Evolutionary conservation across 2,113 vertebrate genomes (phyloP), one percentile per base, ranked within the genome.

Genomic region (Guaruba guarouba): DNA sequence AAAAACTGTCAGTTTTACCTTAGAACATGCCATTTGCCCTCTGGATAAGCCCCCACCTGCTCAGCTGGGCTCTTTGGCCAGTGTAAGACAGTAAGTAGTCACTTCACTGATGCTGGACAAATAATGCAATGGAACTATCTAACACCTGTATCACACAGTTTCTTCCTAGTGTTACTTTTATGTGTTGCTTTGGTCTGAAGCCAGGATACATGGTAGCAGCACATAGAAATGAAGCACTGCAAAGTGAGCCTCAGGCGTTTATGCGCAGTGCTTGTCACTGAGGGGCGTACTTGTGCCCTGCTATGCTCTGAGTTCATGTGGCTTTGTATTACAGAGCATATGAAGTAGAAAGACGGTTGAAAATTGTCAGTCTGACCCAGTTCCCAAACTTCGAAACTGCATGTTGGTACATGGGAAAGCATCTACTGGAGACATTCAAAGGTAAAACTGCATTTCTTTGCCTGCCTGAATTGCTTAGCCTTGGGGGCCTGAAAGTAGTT

Each of bases 301-400:
- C 64, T 35, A 3, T 73, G 81, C 74, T 93, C 64, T 95, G 35
- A 41, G 18, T n/a, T 19, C 59, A 14, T 41, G 80, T 93, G 98
- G 55, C 49, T 97, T 77, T 98, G 91, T 96, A 37, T 97, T 97
- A 86, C 98, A 99, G 99, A 98, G 99, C 99, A 1, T 99, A 99
- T n/a, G 99, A 99, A 96, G 99, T 99, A 48, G 99, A 99, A 97
- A 99, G 98, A 93, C 97, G 99, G 88, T 96, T 99, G 96, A 99
- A 99, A 96, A 98, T 99, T 39, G 98, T 98, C 96, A 99, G 99
- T 62, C 98, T 99, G 97, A 99, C 98, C 79, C 99, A 99, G 90
- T 99, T 99, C 95, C 98, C 98, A 70, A 99, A 99, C 98, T 99
- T 98, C 4, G 99, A 99, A 98, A 99, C 99, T 1, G 99, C 99